These are phyloP conservation scores for Sorex araneus DNA, from an alignment of 2,113 vertebrate genomes.

Conservation along the genomic window DNA sequence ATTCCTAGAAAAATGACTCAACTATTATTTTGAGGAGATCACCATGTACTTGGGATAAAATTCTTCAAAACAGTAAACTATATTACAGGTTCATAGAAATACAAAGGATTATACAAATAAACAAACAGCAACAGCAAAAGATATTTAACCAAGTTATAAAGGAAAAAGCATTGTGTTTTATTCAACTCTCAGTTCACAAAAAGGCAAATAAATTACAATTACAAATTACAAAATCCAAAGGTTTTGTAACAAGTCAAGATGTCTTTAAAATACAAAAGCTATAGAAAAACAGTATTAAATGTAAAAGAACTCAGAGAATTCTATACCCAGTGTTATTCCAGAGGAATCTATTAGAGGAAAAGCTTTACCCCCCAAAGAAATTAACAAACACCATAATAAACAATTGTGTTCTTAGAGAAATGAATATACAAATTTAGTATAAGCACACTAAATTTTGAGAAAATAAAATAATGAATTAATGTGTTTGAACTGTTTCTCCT, in stretches of 20 bases:
- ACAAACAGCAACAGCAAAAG: neutral
- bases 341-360: neutral
- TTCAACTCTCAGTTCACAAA: neutral
- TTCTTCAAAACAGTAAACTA: neutral
- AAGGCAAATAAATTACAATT: neutral
- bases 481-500: neutral
- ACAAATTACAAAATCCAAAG: neutral
- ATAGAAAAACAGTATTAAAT: neutral
- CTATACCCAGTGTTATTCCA: neutral
- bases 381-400: neutral
- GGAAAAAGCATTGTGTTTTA: neutral
- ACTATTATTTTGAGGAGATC: neutral
- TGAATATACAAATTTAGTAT: neutral
- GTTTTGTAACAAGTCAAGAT: neutral
- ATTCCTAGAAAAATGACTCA: neutral
- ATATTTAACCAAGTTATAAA: neutral
- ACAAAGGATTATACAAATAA: neutral
- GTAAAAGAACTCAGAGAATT: neutral
- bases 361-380: neutral
- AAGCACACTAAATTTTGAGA: neutral
- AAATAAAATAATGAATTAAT: neutral
- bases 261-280: neutral
- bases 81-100: neutral
- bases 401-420: neutral
- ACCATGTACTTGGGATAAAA: neutral